Percentiles rank a stretch among this genome's conserved stretches.
Conservation (phyloP, 53 echinoderm and acorn worm species). For the Mesocentrotus franciscanus region DNA sequence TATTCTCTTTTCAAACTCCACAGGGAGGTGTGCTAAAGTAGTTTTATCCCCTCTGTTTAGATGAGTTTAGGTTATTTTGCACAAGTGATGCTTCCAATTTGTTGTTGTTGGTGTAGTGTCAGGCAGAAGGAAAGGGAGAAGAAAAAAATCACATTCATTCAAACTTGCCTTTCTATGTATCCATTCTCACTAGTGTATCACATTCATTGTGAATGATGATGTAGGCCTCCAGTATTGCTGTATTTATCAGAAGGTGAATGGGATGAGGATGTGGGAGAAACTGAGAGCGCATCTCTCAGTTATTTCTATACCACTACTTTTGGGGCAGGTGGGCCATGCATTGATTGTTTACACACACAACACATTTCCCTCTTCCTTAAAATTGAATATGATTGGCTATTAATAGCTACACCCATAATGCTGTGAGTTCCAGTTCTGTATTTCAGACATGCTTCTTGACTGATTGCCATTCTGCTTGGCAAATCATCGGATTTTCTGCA, state of each 20-base stretch:
- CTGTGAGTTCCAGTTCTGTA: neutral
- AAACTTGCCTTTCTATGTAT: too few relatives aligned
- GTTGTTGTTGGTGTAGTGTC: too few relatives aligned
- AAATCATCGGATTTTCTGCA: conserved; percentile 39
- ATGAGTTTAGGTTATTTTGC: too few relatives aligned
- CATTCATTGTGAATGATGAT: neutral
- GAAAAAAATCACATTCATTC: too few relatives aligned
- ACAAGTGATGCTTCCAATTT: too few relatives aligned
- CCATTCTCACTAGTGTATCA: too few relatives aligned
- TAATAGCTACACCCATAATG: neutral
- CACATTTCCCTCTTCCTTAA: neutral
- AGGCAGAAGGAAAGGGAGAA: too few relatives aligned
- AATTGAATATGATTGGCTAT: neutral
- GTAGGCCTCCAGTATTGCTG: neutral
- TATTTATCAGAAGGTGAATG: neutral
- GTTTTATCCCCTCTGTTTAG: too few relatives aligned
- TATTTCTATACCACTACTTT: neutral
- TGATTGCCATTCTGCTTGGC: conserved; percentile 48
- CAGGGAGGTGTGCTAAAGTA: too few relatives aligned
- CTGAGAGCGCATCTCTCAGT: neutral
- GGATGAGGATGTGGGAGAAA: neutral
- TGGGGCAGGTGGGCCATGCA: neutral
- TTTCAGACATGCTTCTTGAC: neutral
- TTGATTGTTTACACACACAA: neutral
- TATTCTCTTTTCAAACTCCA: too few relatives aligned